Percentiles rank a stretch among this genome's conserved stretches.
Evolutionary conservation across 2,888 invertebrate species (phyloP).

Genomic region (Silvanus unidentatus): DNA sequence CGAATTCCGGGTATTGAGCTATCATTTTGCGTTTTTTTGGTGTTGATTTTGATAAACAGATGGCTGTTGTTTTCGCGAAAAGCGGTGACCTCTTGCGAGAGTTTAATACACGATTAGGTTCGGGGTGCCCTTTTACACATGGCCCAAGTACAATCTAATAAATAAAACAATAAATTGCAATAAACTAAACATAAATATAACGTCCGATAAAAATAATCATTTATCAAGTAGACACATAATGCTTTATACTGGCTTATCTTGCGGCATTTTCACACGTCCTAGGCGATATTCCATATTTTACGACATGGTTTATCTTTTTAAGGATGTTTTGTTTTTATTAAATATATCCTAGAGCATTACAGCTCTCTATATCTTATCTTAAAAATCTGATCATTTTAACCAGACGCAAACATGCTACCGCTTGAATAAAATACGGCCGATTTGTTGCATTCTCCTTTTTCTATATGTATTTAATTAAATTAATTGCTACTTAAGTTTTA

Average conservation of each 20-base stretch:
- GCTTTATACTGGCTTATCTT: conserved; percentile 12
- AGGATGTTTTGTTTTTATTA: conserved; percentile 14
- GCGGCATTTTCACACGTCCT: conserved; percentile 13
- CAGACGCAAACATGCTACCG: conserved; percentile 11
- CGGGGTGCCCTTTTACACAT: no score
- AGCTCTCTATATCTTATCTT: conserved; percentile 11
- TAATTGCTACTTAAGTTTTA: conserved; percentile 1
- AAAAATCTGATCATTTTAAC: conserved; percentile 11
- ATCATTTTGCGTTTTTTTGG: no score
- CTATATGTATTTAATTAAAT: conserved; percentile 8
- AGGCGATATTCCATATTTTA: conserved; percentile 14
- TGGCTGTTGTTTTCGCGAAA: no score
- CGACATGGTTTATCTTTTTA: conserved; percentile 12
- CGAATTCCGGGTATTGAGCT: no score
- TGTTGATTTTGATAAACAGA: no score
- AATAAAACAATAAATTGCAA: conserved; percentile 3
- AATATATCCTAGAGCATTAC: conserved; percentile 7
- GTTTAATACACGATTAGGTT: no score
- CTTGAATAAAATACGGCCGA: conserved; percentile 1
- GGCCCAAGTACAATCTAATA: neutral
- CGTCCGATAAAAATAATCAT: conserved; percentile 15
- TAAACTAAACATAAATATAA: conserved; percentile 9
- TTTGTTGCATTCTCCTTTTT: neutral
- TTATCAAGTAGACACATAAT: conserved; percentile 11
- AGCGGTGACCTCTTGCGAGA: no score